Conservation (phyloP, 2,797 vertebrate genomes). For the Hypotaenidia okinawae region DNA sequence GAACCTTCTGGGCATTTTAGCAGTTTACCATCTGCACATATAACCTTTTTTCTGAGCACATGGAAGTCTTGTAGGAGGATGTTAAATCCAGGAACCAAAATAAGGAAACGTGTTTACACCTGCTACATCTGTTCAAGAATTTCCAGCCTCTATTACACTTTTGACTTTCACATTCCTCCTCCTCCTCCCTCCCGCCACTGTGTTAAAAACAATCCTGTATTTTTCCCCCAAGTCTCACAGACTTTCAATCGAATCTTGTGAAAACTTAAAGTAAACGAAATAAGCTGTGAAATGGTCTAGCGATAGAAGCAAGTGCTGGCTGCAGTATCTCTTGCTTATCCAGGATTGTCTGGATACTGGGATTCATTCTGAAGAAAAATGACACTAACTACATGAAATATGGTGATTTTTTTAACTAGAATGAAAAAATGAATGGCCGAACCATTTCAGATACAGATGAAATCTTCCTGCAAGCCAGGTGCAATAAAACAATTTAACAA, state of each 20-base stretch:
- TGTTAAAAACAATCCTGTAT: slow-evolving; percentile 55
- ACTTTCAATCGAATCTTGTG: slow-evolving; percentile 31
- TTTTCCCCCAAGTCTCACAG: slow-evolving; percentile 43
- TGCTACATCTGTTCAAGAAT: slow-evolving; percentile 74
- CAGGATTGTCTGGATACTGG: slow-evolving; percentile 5
- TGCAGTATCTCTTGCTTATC: slow-evolving; percentile 16
- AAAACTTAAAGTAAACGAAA: slow-evolving; percentile 37
- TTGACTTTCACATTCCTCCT: slow-evolving; percentile 37
- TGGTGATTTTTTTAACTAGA: background rate
- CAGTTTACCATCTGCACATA: slow-evolving; percentile 82
- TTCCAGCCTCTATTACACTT: slow-evolving; percentile 57
- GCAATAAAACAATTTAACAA: background rate
- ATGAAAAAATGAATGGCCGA: background rate
- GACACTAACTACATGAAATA: background rate
- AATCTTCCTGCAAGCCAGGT: slow-evolving; percentile 23
- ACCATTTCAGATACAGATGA: slow-evolving; percentile 19
- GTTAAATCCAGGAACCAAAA: slow-evolving; percentile 75
- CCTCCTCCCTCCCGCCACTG: background rate
- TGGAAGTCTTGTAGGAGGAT: slow-evolving; percentile 77
- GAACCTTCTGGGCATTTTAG: slow-evolving; percentile 82
- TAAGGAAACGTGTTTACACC: slow-evolving; percentile 79
- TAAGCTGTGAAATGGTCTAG: slow-evolving; percentile 34
- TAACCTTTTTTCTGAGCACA: slow-evolving; percentile 69
- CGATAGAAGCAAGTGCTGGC: background rate
- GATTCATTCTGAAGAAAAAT: slow-evolving; percentile 41